phyloP scores from a whole-genome alignment of 2,888 invertebrate species.

The Microctonus aethiopoides region DNA sequence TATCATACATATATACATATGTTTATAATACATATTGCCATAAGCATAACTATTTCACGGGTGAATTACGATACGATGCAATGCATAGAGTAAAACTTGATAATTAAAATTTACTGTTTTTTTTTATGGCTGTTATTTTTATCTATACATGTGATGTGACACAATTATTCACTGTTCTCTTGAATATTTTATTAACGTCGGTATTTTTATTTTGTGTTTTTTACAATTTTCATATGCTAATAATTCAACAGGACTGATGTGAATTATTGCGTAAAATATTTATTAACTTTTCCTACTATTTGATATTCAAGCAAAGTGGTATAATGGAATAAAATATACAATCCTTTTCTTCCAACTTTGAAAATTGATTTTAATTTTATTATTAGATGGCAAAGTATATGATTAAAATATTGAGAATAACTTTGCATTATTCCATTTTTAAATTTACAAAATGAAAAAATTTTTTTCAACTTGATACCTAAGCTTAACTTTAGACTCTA shows the following conservation, averaged over 20 bases:
- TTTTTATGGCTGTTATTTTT: conserved; percentile 19
- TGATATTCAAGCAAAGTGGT: background rate
- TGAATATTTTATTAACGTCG: background rate
- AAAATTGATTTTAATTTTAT: background rate
- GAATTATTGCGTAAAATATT: background rate
- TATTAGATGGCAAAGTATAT: background rate
- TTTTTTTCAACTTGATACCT: conserved; percentile 43
- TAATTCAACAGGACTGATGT: background rate
- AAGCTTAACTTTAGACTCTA: conserved; percentile 60
- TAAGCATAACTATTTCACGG: background rate
- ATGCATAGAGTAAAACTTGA: conserved; percentile 10
- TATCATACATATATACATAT: background rate
- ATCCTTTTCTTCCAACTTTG: background rate
- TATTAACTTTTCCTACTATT: background rate
- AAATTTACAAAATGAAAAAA: conserved; percentile 8
- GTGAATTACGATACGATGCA: conserved; percentile 4
- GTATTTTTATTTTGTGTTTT: background rate
- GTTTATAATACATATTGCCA: conserved; percentile 1
- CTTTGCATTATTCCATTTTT: background rate
- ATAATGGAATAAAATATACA: background rate
- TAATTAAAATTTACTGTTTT: conserved; percentile 14
- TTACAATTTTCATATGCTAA: background rate
- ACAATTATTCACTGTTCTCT: conserved; percentile 5
- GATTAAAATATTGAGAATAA: background rate
- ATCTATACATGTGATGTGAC: background rate